Conservation (phyloP, 2,797 vertebrate species). For the Cetoscarus ocellatus region DNA sequence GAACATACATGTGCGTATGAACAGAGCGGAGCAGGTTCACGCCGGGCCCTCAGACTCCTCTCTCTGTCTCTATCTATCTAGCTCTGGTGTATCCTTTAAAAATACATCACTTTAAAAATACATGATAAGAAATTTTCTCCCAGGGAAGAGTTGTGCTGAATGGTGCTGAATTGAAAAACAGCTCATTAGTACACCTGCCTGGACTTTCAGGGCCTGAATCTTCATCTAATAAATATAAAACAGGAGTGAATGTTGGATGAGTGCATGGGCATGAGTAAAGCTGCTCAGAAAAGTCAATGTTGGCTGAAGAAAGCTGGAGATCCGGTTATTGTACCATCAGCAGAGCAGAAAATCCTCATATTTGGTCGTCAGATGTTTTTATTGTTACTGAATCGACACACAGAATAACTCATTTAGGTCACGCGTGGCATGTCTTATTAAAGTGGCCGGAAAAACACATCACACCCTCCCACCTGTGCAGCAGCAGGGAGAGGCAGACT, state of each 20-base stretch:
- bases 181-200: conserved; percentile 51
- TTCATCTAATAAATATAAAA: conserved; percentile 10
- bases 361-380: too few relatives aligned
- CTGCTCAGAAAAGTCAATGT: conserved; percentile 16
- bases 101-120: conserved; percentile 49
- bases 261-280: conserved; percentile 13
- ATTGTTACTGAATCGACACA: neutral
- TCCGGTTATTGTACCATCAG: too few relatives aligned
- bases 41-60: neutral
- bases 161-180: conserved; percentile 42
- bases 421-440: conserved; percentile 11
- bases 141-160: conserved; percentile 38
- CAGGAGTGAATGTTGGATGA: conserved; percentile 28
- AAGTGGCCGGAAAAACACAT: conserved; percentile 12
- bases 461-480: conserved; percentile 37
- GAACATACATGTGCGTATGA: neutral
- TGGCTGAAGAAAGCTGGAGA: neutral
- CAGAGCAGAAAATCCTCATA: too few relatives aligned
- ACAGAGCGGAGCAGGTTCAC: neutral
- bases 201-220: conserved; percentile 38
- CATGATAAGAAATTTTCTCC: conserved; percentile 33
- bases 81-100: conserved; percentile 39
- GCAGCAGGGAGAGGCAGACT: conserved; percentile 42
- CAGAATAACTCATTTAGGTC: neutral
- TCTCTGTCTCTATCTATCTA: conserved; percentile 1